Percentiles rank a stretch among this genome's conserved stretches.
These are phyloP conservation scores for Mixornis gularis DNA, from an alignment of 2,113 vertebrate species.

Conservation along the genomic window DNA sequence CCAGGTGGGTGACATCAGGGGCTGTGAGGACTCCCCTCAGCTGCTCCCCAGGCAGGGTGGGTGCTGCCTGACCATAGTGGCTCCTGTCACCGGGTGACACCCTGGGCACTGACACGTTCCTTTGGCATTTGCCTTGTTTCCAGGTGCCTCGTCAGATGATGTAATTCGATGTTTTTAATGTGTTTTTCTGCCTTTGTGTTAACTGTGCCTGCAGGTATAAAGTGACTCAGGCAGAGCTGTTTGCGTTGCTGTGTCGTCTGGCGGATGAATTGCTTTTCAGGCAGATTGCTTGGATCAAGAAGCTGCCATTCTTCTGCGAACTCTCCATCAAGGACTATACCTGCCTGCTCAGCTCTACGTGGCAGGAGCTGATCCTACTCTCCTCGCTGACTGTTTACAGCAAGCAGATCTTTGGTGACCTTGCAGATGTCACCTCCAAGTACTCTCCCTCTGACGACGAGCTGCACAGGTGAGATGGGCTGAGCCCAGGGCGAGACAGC, in stretches of 20 bases:
- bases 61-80: neutral
- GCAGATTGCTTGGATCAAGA: slow-evolving; percentile 98
- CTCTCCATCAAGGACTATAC: slow-evolving; percentile 99
- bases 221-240: slow-evolving; percentile 96
- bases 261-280: slow-evolving; percentile 96
- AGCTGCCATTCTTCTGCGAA: slow-evolving; percentile 96
- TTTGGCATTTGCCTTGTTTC: neutral
- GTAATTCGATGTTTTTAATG: neutral
- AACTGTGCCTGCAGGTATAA: slow-evolving; percentile 79
- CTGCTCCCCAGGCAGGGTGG: rapidly evolving
- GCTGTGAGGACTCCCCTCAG: rapidly evolving
- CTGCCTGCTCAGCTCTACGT: slow-evolving; percentile 93
- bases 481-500: neutral
- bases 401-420: slow-evolving; percentile 93
- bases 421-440: slow-evolving; percentile 92
- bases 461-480: slow-evolving; percentile 85
- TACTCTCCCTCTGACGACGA: slow-evolving; percentile 94
- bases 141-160: neutral
- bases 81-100: neutral
- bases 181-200: neutral
- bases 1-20: neutral
- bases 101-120: neutral
- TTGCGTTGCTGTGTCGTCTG: slow-evolving; percentile 92
- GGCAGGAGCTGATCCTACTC: slow-evolving; percentile 96
- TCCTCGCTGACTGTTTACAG: slow-evolving; percentile 96